phyloP scores from a whole-genome alignment of 2,888 invertebrate species.

The Synergus umbraculus region DNA sequence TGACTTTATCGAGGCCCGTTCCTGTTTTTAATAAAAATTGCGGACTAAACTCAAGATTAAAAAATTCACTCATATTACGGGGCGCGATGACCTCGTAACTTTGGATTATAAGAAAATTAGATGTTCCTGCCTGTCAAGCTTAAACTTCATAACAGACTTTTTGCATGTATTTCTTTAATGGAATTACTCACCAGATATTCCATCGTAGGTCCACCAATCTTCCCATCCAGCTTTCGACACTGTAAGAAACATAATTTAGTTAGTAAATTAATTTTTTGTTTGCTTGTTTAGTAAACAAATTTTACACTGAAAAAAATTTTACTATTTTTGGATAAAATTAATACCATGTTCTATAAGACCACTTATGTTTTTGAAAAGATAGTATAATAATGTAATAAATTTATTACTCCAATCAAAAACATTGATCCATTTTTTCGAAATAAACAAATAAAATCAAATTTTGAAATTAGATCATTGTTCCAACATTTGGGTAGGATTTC shows the following conservation, averaged over 20 bases:
- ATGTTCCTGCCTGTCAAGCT: background rate
- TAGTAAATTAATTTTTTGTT: background rate
- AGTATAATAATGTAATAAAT: no score
- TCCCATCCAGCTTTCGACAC: constrained; percentile 89
- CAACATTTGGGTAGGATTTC: no score
- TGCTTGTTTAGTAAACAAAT: no score
- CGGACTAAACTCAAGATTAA: constrained; percentile 59
- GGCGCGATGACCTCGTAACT: constrained; percentile 66
- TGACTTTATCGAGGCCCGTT: constrained; percentile 49
- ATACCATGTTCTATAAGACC: no score
- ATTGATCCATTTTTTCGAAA: no score
- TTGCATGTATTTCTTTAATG: background rate
- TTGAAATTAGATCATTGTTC: no score
- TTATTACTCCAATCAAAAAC: no score
- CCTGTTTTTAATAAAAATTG: constrained; percentile 67
- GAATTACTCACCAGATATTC: constrained; percentile 85
- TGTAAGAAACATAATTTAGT: constrained; percentile 78
- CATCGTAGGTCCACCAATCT: constrained; percentile 93
- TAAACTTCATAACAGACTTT: constrained; percentile 13
- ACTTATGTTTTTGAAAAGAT: no score
- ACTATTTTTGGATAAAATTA: no score
- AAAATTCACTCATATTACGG: constrained; percentile 59
- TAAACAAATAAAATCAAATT: no score
- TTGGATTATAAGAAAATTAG: constrained; percentile 42
- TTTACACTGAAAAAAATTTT: no score